These are phyloP conservation scores for Mamestra brassicae DNA, from an alignment of 2,888 invertebrate genomes.

Conservation along the genomic window DNA sequence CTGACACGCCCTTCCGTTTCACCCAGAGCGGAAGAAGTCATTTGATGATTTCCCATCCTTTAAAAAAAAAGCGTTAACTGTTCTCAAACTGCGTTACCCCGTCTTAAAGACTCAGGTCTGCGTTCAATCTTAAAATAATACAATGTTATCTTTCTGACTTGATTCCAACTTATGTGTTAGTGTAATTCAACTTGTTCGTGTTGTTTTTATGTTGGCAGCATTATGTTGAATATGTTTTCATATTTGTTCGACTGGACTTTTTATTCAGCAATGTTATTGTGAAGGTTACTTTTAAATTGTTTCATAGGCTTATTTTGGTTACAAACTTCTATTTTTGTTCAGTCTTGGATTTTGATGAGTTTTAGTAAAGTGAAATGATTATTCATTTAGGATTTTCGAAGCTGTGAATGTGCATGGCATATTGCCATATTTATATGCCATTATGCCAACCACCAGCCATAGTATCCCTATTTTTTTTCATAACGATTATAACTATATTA, in stretches of 20 bases:
- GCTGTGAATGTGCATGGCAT: too few relatives aligned
- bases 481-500: too few relatives aligned
- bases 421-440: too few relatives aligned
- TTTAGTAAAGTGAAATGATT: not conserved
- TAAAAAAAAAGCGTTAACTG: too few relatives aligned
- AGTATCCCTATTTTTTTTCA: too few relatives aligned
- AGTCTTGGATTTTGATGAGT: not conserved
- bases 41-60: too few relatives aligned
- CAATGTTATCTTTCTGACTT: slow-evolving; percentile 20
- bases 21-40: too few relatives aligned
- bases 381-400: too few relatives aligned
- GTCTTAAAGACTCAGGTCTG: not conserved
- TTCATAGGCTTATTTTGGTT: not conserved
- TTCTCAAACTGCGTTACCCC: too few relatives aligned
- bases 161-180: slow-evolving; percentile 42
- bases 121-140: slow-evolving; percentile 20
- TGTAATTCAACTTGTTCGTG: slow-evolving; percentile 34
- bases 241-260: slow-evolving; percentile 32
- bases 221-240: slow-evolving; percentile 30
- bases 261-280: slow-evolving; percentile 16
- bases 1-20: too few relatives aligned
- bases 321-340: not conserved
- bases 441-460: too few relatives aligned
- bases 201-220: slow-evolving; percentile 37
- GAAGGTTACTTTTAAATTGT: slow-evolving; percentile 22